phyloP scores from a whole-genome alignment of 1,140 invertebrate genomes.

The Meteorus sp. region DNA sequence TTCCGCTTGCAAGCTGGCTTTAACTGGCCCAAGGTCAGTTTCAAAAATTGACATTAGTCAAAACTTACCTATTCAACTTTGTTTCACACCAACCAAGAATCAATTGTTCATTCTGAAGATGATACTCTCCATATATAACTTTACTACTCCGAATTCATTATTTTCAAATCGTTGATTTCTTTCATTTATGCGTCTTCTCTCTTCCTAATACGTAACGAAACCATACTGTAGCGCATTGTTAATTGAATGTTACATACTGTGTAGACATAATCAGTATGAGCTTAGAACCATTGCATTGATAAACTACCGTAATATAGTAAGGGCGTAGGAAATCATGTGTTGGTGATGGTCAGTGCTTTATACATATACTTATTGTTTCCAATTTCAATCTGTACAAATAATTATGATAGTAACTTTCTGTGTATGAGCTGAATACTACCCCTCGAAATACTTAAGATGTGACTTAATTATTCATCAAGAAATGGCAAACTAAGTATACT shows the following conservation, averaged over 20 bases:
- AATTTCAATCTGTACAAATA: neutral
- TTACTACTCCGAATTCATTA: no score
- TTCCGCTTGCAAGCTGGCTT: conserved; percentile 30
- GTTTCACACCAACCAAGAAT: no score
- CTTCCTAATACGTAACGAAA: no score
- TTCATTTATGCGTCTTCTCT: no score
- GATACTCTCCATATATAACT: neutral
- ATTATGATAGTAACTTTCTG: no score
- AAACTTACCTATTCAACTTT: neutral
- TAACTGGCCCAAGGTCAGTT: conserved; percentile 43
- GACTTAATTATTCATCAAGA: neutral
- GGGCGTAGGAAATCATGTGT: conserved; percentile 5
- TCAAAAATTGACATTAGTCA: conserved; percentile 24
- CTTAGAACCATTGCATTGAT: conserved; percentile 8
- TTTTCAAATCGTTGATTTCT: no score
- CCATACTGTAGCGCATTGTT: conserved; percentile 12
- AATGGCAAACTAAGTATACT: neutral
- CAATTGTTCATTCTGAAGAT: neutral
- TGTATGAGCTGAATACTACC: no score
- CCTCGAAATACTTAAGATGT: no score
- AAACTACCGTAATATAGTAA: conserved; percentile 9
- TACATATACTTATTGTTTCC: neutral
- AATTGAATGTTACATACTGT: conserved; percentile 9
- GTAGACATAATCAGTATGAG: neutral
- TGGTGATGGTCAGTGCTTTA: neutral